These are phyloP conservation scores for Sparus aurata DNA, from an alignment of 2,797 vertebrate genomes.

Conservation along the genomic window DNA sequence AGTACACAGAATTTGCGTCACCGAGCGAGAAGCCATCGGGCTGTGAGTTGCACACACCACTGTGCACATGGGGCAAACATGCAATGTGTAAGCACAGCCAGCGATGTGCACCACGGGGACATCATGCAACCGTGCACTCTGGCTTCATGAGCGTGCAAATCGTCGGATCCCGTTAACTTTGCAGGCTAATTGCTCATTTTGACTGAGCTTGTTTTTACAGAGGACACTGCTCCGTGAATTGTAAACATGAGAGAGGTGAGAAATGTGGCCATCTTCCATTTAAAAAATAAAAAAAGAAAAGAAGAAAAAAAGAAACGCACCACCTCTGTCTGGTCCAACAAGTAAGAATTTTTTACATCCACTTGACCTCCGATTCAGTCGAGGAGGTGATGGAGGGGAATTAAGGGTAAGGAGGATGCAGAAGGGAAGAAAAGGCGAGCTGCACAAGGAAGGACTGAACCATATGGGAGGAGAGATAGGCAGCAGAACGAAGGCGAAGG, in stretches of 20 bases:
- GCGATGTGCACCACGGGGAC: constrained; percentile 52
- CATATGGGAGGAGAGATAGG: constrained; percentile 69
- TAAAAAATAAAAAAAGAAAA: constrained; percentile 4
- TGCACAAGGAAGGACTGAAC: constrained; percentile 33
- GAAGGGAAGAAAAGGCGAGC: constrained; percentile 34
- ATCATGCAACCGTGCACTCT: constrained; percentile 39
- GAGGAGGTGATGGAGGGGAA: constrained; percentile 14
- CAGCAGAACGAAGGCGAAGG: constrained; percentile 41
- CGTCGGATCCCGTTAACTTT: constrained; percentile 32
- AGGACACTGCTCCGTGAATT: constrained; percentile 16
- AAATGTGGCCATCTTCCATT: background rate
- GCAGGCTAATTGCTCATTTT: constrained; percentile 51
- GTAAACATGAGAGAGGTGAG: constrained; percentile 38
- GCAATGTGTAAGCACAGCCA: constrained; percentile 37
- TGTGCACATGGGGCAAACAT: constrained; percentile 15
- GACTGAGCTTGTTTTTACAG: constrained; percentile 41
- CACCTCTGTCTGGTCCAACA: constrained; percentile 14
- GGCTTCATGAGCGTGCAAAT: constrained; percentile 42
- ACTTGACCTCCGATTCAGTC: constrained; percentile 29
- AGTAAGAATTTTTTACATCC: constrained; percentile 35
- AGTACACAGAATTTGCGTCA: constrained; percentile 31
- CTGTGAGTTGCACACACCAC: constrained; percentile 29
- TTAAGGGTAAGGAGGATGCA: constrained; percentile 29
- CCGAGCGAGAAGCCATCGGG: constrained; percentile 39
- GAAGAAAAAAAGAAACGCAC: constrained; percentile 12